Evolutionary conservation across 30 jellyfish, hydroid and myxozoan genomes (phyloP).

Genomic region (Hydractinia echinata): DNA sequence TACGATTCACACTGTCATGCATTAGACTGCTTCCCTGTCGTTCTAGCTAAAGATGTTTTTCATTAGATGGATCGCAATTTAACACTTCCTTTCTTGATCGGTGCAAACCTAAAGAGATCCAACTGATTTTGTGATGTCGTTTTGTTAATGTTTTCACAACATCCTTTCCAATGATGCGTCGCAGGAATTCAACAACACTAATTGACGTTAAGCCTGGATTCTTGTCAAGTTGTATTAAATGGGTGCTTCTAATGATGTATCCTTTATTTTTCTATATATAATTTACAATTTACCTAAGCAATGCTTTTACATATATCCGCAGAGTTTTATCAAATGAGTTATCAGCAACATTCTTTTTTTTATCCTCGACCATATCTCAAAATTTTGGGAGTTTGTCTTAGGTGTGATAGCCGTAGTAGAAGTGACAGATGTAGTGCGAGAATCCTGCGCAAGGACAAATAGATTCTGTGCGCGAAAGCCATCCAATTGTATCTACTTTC

Average conservation of each 20-base stretch:
- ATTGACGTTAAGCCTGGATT: neutral
- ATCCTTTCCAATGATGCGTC: constrained; percentile 16
- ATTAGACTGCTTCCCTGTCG: constrained; percentile 28
- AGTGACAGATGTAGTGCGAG: no score
- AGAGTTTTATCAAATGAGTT: no score
- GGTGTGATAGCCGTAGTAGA: no score
- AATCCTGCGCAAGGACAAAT: no score
- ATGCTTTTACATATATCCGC: no score
- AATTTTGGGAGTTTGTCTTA: no score
- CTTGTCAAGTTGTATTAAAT: constrained; percentile 14
- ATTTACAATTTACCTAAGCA: no score
- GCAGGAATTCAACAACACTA: constrained; percentile 12
- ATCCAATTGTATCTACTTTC: no score
- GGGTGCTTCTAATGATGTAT: neutral
- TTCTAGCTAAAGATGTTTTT: constrained; percentile 3
- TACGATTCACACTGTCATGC: constrained; percentile 32
- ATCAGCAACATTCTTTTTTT: no score
- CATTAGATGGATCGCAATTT: constrained; percentile 36
- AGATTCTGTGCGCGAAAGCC: no score
- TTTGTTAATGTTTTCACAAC: neutral
- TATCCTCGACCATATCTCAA: no score
- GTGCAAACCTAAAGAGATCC: constrained; percentile 4
- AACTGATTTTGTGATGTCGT: neutral
- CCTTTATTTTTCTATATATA: no score
- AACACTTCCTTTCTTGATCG: constrained; percentile 17